Conservation (phyloP, 2,113 vertebrate genomes). For the Erinaceus europaeus region DNA sequence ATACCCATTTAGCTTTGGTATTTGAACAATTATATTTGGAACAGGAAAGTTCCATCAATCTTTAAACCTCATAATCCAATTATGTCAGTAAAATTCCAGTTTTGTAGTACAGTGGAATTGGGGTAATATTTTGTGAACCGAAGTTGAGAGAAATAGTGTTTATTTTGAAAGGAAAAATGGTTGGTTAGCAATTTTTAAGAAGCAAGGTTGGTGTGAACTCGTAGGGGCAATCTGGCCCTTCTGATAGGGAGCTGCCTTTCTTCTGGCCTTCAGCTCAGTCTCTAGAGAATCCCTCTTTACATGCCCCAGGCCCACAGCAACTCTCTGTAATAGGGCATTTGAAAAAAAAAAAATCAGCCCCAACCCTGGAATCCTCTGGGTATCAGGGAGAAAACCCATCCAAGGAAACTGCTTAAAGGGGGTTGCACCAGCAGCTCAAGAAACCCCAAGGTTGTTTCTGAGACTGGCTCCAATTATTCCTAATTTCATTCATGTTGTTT, state of each 20-base stretch:
- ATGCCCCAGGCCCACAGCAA: constrained; percentile 18
- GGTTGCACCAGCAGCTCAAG: constrained; percentile 63
- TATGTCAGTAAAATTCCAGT: constrained; percentile 75
- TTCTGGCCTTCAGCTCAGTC: constrained; percentile 44
- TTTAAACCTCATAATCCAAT: constrained; percentile 78
- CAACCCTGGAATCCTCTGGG: neutral
- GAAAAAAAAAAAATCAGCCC: neutral
- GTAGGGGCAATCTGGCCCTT: constrained; percentile 56
- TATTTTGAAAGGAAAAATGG: constrained; percentile 75
- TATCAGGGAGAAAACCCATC: constrained; percentile 10
- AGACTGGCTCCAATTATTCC: constrained; percentile 75
- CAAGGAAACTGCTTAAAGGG: constrained; percentile 47
- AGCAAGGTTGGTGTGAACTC: constrained; percentile 60
- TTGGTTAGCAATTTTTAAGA: constrained; percentile 78
- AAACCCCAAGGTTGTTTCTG: constrained; percentile 76
- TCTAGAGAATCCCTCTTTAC: constrained; percentile 53
- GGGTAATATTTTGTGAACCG: constrained; percentile 76
- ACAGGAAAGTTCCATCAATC: constrained; percentile 76
- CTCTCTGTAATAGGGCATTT: constrained; percentile 49
- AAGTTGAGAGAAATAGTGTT: constrained; percentile 70
- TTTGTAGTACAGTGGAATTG: constrained; percentile 78
- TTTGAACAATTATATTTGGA: constrained; percentile 73
- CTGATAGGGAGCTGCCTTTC: constrained; percentile 56
- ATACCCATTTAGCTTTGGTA: constrained; percentile 69
- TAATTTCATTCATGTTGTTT: constrained; percentile 84